phyloP scores from a whole-genome alignment of 2,888 invertebrate species.

The Melieria crassipennis region DNA sequence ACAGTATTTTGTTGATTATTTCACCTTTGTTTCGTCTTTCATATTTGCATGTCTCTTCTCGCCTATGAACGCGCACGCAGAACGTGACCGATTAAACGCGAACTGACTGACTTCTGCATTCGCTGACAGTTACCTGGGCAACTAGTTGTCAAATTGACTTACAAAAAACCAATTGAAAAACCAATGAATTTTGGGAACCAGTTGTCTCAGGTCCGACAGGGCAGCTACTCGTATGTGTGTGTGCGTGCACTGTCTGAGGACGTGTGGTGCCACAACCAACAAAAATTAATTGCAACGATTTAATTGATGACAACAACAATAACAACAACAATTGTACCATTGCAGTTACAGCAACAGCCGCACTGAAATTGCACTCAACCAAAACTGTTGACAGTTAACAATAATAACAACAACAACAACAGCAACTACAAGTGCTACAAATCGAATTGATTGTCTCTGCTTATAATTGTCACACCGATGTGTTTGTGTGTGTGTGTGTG shows the following conservation, averaged over 20 bases:
- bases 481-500: not conserved
- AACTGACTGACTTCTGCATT: no score
- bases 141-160: no score
- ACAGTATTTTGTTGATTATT: no score
- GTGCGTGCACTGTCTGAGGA: not conserved
- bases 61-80: no score
- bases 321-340: not conserved
- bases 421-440: constrained; percentile 7
- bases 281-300: constrained; percentile 27
- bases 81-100: no score
- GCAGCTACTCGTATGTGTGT: no score
- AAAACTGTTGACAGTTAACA: constrained; percentile 26
- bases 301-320: constrained; percentile 5
- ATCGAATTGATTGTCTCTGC: not conserved
- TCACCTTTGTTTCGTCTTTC: no score
- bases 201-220: no score
- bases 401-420: constrained; percentile 3
- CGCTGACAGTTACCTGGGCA: no score
- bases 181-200: no score
- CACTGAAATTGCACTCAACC: not conserved
- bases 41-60: no score
- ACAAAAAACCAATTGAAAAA: no score
- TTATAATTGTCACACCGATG: constrained; percentile 6
- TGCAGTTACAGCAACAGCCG: not conserved
- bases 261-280: not conserved